A percentile compares a stretch with the other conserved stretches of the same genome.
Evolutionary conservation across 2,797 vertebrate genomes (phyloP).

Genomic region (Coranthus polyacanthus): DNA sequence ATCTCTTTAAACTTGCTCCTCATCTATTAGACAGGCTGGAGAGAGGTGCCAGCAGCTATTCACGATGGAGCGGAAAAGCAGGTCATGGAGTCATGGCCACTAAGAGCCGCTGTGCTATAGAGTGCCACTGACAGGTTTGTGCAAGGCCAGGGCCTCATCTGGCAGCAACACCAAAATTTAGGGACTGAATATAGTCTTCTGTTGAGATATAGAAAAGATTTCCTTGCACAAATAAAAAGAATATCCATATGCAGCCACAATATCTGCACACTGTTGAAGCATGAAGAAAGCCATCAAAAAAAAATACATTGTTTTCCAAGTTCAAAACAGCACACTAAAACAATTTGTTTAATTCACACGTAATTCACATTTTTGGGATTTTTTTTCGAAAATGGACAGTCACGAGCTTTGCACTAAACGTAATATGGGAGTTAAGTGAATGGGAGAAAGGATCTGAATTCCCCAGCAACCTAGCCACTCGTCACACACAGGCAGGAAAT

Average conservation of each 20-base stretch:
- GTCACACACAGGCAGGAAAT: constrained; percentile 85
- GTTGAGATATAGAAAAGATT: constrained; percentile 57
- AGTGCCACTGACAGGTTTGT: constrained; percentile 81
- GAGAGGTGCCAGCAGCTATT: constrained; percentile 83
- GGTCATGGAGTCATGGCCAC: constrained; percentile 85
- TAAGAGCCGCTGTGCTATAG: constrained; percentile 82
- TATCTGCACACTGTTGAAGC: neutral
- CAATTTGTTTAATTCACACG: constrained; percentile 18
- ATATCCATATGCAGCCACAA: constrained; percentile 12
- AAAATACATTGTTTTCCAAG: neutral
- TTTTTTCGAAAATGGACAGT: constrained; percentile 50
- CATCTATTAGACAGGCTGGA: constrained; percentile 80
- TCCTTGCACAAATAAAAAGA: constrained; percentile 35
- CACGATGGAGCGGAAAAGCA: constrained; percentile 78
- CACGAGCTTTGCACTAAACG: constrained; percentile 62
- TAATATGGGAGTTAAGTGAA: constrained; percentile 75
- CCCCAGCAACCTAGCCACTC: constrained; percentile 78
- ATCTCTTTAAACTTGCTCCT: constrained; percentile 75
- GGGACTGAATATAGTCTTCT: constrained; percentile 51
- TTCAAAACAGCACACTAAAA: constrained; percentile 8
- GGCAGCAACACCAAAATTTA: constrained; percentile 60
- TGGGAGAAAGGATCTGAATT: constrained; percentile 76
- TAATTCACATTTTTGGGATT: too few relatives aligned
- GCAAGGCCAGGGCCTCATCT: constrained; percentile 78
- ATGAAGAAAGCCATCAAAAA: neutral